Base-by-base conservation (phyloP, 2,888 invertebrate species). In the Tipula confusa region DNA sequence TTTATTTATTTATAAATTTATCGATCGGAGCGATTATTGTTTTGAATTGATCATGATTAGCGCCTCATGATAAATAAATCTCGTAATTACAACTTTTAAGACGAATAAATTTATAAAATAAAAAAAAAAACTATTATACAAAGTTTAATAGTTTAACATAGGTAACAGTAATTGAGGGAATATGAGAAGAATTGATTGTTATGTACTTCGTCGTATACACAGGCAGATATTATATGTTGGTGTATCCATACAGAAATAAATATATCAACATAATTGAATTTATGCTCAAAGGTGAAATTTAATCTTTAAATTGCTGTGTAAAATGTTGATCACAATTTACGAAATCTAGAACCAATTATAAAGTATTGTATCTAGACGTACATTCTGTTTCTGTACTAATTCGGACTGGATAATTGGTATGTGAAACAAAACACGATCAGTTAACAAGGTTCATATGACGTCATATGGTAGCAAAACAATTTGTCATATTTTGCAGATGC, bases 31-130 rank as follows among this genome's bases (percentile, higher is more conserved):
- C 64, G 18, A 64, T 64, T 64, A 64, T 64, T 64, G 64, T 64
- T 64, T 64, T 64, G 24, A 24, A 64, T 64, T 64, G 64, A 64
- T 64, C 64, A 64, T 64, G 64, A 64, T 64, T 64, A 64, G 64
- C 64, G 64, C 64, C 64, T 64, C 64, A 64, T 64, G 64, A 64
- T 64, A 64, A 64, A 64, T 64, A 64, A 24, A 64, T 9, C 64
- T 24, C 64, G 64, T 64, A 64, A 64, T 64, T 64, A 64, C 24
- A 64, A 64, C 2, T 64, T 64, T 24, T 64, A 64, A 64, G 24
- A 64, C 64, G 24, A 64, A 64, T 64, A 18, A 64, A 64, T 64
- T 64, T 64, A 64, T 64, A 64, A 43, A n/a, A 43, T 43, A 43
- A 43, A 64, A 24, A 64, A 43, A 43, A 64, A 24, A 64, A 24